Evolutionary conservation across 2,113 vertebrate genomes (phyloP).

Genomic region (Nasalis larvatus): DNA sequence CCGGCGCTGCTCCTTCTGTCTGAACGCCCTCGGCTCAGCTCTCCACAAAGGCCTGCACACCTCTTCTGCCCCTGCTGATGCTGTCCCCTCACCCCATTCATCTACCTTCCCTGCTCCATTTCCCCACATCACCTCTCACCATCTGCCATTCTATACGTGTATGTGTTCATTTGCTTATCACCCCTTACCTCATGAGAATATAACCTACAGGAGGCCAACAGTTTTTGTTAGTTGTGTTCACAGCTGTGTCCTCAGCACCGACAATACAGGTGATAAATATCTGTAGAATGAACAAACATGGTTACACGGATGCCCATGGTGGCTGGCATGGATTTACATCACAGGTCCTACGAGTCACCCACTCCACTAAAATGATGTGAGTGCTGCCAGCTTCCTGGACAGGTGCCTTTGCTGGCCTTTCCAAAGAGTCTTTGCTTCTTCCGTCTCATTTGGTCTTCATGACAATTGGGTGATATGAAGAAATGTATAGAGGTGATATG

Average conservation of each 20-base stretch:
- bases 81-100: background rate
- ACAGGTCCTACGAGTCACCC: background rate
- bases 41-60: background rate
- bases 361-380: fast-evolving
- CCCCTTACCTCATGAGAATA: background rate
- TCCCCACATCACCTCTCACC: background rate
- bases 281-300: too few relatives aligned
- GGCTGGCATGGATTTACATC: background rate
- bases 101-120: background rate
- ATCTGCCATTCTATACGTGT: background rate
- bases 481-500: background rate
- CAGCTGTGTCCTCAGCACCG: background rate
- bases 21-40: background rate
- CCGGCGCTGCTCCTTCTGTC: background rate
- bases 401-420: background rate
- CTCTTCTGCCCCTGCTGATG: background rate
- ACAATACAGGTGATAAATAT: background rate
- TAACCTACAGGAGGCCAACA: background rate
- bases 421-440: background rate
- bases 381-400: background rate
- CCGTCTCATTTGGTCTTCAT: background rate
- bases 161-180: background rate
- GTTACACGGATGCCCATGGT: background rate
- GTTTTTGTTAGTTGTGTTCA: background rate
- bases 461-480: background rate